Base-by-base conservation (phyloP, 2,113 vertebrate species). In the Tiliqua scincoides region DNA sequence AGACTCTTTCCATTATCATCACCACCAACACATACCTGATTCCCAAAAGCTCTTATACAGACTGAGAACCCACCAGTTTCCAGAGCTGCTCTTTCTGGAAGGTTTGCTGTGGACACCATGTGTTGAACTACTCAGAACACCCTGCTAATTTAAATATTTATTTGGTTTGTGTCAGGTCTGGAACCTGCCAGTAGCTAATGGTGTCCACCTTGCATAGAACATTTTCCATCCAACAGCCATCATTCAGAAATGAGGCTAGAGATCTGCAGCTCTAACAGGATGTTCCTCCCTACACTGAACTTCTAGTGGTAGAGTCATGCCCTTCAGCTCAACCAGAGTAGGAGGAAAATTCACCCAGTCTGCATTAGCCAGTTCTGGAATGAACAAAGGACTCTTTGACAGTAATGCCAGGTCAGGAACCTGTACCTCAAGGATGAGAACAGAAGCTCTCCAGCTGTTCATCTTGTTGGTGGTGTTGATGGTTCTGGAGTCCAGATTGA, bases 271-370 rank as follows among this genome's bases (percentile, higher is more conserved):
- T 76, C 76, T 25, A 59, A 63, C 68, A 25, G 18, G 6, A 54
- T 74, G 61, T 12, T 40, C 10, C 40, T 75, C 37, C 78, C 4
- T 4, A 40, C 61, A 25, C 54, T 2, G 11, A 65, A 67, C 72
- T 52, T 63, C 4, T 21, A 17, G 74, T 52, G 74, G 52, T 65
- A 57, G n/a, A 72, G 77, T 54, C 1, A 52, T 73, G 63, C 87
- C 59, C 83, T 79, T 89, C 92, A 20, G 32, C 37, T n/a, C 20
- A 27, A 35, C 32, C 12, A 54, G 65, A 20, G 72, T 8, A 2
- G 23, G 70, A 30, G 35, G 61, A 30, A 80, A 35, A 91, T 48
- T 48, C 93, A 90, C 93, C 89, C 90, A 35, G 35, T 3, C 74
- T 79, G 54, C 6, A 73, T 65, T 81, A 25, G 80, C 77, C 71